These are phyloP conservation scores for Charaxes varanes DNA, from an alignment of 1,140 invertebrate species.

Conservation along the genomic window DNA sequence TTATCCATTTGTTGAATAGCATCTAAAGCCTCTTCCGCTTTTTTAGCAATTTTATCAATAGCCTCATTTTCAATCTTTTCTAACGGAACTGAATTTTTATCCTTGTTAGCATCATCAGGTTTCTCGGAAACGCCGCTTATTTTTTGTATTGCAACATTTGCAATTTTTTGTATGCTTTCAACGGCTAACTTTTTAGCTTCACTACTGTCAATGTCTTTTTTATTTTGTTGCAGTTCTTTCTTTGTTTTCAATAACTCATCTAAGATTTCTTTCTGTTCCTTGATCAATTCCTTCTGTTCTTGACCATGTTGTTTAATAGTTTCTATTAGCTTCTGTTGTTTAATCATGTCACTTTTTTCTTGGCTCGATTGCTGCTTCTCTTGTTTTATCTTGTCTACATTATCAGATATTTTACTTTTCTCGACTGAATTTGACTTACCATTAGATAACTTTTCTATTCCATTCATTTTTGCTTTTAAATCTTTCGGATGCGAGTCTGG, in stretches of 20 bases:
- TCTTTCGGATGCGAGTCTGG: conserved; percentile 44
- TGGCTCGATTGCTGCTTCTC: conserved; percentile 27
- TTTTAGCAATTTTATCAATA: conserved; percentile 50
- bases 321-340: conserved; percentile 72
- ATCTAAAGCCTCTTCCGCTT: conserved; percentile 51
- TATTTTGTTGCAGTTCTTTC: conserved; percentile 67
- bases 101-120: conserved; percentile 24
- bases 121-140: conserved; percentile 52
- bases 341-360: conserved; percentile 47
- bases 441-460: conserved; percentile 32
- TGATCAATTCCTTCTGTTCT: conserved; percentile 74
- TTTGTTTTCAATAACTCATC: conserved; percentile 74
- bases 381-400: conserved; percentile 24
- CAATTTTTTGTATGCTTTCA: conserved; percentile 70
- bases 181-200: conserved; percentile 68
- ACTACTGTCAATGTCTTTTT: conserved; percentile 40
- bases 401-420: conserved; percentile 11
- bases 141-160: conserved; percentile 64
- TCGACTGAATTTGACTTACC: conserved; percentile 16
- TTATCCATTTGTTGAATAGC: conserved; percentile 51
- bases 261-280: conserved; percentile 76
- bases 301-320: conserved; percentile 75
- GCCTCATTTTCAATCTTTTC: conserved; percentile 48
- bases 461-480: conserved; percentile 39
- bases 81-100: conserved; percentile 28